These are phyloP conservation scores for Podarcis muralis DNA, from an alignment of 2,113 vertebrate genomes.

Conservation along the genomic window DNA sequence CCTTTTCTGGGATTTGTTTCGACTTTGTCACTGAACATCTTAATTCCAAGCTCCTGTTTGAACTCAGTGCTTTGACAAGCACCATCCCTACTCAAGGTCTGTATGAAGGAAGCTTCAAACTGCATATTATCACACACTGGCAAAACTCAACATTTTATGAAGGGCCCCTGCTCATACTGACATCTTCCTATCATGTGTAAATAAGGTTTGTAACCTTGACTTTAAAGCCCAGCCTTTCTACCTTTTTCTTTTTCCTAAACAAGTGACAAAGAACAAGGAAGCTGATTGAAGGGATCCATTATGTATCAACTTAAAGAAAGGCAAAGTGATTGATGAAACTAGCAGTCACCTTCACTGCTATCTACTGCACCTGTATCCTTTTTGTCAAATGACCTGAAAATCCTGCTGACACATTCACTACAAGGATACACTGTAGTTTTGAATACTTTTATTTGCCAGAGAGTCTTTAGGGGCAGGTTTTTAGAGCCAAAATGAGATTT, in stretches of 20 bases:
- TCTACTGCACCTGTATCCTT: constrained; percentile 95
- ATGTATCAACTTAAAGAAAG: constrained; percentile 99
- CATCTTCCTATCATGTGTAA: constrained; percentile 82
- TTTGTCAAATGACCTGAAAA: constrained; percentile 99
- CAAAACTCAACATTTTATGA: constrained; percentile 80
- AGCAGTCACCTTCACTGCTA: constrained; percentile 98
- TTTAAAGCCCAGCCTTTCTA: constrained; percentile 78
- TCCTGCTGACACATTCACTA: constrained; percentile 96
- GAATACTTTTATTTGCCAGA: constrained; percentile 77
- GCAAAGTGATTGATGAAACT: constrained; percentile 97
- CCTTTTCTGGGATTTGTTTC: constrained; percentile 73
- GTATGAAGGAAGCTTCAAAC: constrained; percentile 73
- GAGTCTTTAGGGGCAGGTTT: constrained; percentile 47
- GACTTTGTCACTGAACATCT: constrained; percentile 83
- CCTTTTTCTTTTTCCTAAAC: constrained; percentile 79
- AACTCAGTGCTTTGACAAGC: constrained; percentile 79
- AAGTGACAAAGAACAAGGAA: constrained; percentile 92
- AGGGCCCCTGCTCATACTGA: constrained; percentile 65
- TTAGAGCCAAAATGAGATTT: constrained; percentile 48
- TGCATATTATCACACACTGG: constrained; percentile 85
- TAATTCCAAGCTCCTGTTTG: constrained; percentile 82
- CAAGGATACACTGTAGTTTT: constrained; percentile 78
- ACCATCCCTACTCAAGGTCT: constrained; percentile 80
- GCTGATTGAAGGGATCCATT: constrained; percentile 99
- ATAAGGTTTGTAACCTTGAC: constrained; percentile 97